Evolutionary conservation across 2,113 vertebrate genomes (phyloP).

Genomic region (Syngnathoides biaculeatus): DNA sequence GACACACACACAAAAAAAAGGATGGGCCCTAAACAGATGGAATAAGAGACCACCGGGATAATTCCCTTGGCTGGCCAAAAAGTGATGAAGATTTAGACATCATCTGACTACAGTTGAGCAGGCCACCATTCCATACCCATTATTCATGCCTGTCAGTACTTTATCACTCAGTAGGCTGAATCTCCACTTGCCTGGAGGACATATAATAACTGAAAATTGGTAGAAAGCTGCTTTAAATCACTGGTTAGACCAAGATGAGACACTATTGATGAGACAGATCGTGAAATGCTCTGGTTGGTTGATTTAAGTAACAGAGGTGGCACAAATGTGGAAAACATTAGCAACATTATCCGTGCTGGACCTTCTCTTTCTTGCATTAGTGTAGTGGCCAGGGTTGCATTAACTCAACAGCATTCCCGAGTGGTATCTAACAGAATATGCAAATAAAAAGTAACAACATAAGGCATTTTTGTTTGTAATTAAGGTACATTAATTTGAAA

Average conservation of each 20-base stretch:
- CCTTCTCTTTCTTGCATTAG: slow-evolving; percentile 19
- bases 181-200: slow-evolving; percentile 14
- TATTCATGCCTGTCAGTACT: slow-evolving; percentile 33
- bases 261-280: slow-evolving; percentile 16
- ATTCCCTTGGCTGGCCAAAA: slow-evolving; percentile 36
- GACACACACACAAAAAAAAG: slow-evolving; percentile 33
- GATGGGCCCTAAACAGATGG: slow-evolving; percentile 48
- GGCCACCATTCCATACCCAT: slow-evolving; percentile 38
- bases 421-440: background rate
- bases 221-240: slow-evolving; percentile 13
- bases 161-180: slow-evolving; percentile 20
- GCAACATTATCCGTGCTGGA: slow-evolving; percentile 11
- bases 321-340: slow-evolving; percentile 27
- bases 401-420: background rate
- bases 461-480: background rate
- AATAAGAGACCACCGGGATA: slow-evolving; percentile 49
- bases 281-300: background rate
- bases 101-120: slow-evolving; percentile 37
- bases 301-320: slow-evolving; percentile 23
- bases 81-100: slow-evolving; percentile 52
- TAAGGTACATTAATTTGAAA: background rate
- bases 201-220: slow-evolving; percentile 17
- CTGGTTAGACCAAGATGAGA: slow-evolving; percentile 5
- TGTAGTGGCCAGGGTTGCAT: background rate
- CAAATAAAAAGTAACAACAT: background rate